Evolutionary conservation across 2,888 invertebrate genomes (phyloP).

Genomic region (Callinectes sapidus): DNA sequence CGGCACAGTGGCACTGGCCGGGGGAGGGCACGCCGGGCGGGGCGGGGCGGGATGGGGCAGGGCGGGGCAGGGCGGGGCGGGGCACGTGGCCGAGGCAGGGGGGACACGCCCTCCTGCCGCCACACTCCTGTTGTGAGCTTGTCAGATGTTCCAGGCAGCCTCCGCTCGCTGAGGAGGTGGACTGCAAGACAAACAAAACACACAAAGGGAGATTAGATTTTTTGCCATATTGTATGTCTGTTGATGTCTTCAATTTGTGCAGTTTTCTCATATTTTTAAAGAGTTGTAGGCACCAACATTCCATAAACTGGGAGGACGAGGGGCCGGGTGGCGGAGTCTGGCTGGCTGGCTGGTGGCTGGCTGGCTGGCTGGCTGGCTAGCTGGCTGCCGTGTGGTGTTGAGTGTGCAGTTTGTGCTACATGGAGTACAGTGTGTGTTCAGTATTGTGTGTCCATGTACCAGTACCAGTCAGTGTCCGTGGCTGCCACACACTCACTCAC

Average conservation of each 20-base stretch:
- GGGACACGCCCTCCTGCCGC: not conserved
- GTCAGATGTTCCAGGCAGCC: not conserved
- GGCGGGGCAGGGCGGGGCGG: not conserved
- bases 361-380: not conserved
- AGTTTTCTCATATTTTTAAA: conserved; percentile 61
- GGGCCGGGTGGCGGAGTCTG: not conserved
- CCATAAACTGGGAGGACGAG: conserved; percentile 41
- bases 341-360: conserved; percentile 28
- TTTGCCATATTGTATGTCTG: conserved; percentile 34
- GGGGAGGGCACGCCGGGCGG: not conserved
- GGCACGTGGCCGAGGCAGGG: not conserved
- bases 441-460: conserved; percentile 31
- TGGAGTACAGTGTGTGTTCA: conserved; percentile 37
- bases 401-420: not conserved
- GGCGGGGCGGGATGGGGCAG: not conserved
- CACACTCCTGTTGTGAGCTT: not conserved
- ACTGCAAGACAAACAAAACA: conserved; percentile 7
- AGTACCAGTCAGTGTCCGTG: conserved; percentile 7
- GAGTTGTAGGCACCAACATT: conserved; percentile 65
- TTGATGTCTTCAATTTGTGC: conserved; percentile 44
- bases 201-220: conserved; percentile 2
- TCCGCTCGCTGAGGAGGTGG: not conserved
- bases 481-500: not conserved
- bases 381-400: conserved; percentile 27
- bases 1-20: not conserved